phyloP scores from a whole-genome alignment of 2,113 vertebrate genomes.

The Indicator indicator region DNA sequence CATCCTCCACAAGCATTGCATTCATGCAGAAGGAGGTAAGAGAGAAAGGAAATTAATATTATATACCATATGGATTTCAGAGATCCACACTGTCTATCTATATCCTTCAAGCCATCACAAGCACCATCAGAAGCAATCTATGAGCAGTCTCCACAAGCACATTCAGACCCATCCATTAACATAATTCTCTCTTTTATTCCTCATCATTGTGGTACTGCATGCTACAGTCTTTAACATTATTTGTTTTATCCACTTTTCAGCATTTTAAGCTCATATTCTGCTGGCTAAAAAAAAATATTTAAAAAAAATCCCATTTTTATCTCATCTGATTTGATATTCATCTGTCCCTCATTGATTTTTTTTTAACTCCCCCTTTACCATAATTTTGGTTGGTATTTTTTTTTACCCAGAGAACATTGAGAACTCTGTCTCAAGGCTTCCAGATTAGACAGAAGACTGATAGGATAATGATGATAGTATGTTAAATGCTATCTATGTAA shows the following conservation, averaged over 20 bases:
- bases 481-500: constrained; percentile 87
- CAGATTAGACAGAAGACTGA: constrained; percentile 84
- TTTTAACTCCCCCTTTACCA: constrained; percentile 67
- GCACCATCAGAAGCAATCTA: constrained; percentile 18
- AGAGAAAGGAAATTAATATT: constrained; percentile 17
- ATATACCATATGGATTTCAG: neutral
- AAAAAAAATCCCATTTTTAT: constrained; percentile 49
- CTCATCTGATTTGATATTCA: constrained; percentile 74
- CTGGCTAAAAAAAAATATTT: constrained; percentile 27
- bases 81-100: neutral
- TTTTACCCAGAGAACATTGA: constrained; percentile 78
- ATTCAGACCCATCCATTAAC: constrained; percentile 57
- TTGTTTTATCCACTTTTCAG: constrained; percentile 71
- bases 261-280: constrained; percentile 60
- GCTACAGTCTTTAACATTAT: constrained; percentile 69
- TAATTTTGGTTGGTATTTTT: constrained; percentile 77
- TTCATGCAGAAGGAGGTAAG: neutral
- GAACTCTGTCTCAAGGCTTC: constrained; percentile 77
- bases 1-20: neutral
- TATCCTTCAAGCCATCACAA: constrained; percentile 52
- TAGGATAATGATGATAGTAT: constrained; percentile 86
- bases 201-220: constrained; percentile 38
- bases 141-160: constrained; percentile 42
- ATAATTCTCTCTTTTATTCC: constrained; percentile 71
- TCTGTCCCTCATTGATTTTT: constrained; percentile 65